Percentiles rank a stretch among this genome's conserved stretches.
phyloP scores from a whole-genome alignment of 1,140 invertebrate genomes.

The Apis dorsata region DNA sequence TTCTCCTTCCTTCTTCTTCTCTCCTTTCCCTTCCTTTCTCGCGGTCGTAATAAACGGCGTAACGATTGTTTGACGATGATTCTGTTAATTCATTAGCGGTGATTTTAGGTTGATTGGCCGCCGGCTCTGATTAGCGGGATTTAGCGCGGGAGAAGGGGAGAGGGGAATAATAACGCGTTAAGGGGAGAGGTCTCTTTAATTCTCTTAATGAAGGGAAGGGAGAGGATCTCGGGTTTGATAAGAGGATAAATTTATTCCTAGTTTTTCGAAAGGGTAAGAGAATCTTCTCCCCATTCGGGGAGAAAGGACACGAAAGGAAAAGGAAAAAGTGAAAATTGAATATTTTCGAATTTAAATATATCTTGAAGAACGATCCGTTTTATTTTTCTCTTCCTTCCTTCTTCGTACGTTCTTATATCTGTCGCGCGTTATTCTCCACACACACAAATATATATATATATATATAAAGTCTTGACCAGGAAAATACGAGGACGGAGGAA shows the following conservation, averaged over 20 bases:
- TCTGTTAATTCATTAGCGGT: slow-evolving; percentile 16
- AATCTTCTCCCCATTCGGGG: not conserved
- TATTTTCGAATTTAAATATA: no score
- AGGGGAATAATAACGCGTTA: not conserved
- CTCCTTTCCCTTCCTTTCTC: no score
- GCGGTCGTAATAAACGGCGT: not conserved
- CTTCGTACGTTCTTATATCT: slow-evolving; percentile 20
- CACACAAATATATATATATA: no score
- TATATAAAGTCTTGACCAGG: slow-evolving; percentile 12
- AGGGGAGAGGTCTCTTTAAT: not conserved
- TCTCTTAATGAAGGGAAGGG: not conserved
- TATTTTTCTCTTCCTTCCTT: slow-evolving; percentile 24
- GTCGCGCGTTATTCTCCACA: not conserved
- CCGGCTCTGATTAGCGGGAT: no score
- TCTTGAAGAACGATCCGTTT: no score
- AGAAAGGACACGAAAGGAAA: not conserved
- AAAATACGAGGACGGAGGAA: not conserved
- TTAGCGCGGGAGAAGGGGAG: not conserved
- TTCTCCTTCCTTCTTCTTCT: not conserved
- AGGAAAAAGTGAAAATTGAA: not conserved
- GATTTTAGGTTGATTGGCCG: not conserved
- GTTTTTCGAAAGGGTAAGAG: not conserved
- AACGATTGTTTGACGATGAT: slow-evolving; percentile 4
- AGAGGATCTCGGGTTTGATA: not conserved
- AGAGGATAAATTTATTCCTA: not conserved